Percentiles rank a stretch among this genome's conserved stretches.
These are phyloP conservation scores for Cheilosia vernalis DNA, from an alignment of 2,888 invertebrate genomes.

Conservation along the genomic window DNA sequence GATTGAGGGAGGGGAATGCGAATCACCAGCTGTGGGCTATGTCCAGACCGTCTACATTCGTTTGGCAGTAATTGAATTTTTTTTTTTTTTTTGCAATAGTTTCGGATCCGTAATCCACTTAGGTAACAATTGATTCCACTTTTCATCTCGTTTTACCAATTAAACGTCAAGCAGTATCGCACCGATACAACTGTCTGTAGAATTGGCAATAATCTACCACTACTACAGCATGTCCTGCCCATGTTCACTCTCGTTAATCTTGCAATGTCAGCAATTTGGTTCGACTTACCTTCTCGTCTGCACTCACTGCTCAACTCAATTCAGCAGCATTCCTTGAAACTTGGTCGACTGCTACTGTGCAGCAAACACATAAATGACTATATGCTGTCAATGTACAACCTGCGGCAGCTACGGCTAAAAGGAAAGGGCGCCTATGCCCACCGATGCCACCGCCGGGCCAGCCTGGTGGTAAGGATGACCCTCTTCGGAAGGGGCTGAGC, in stretches of 20 bases:
- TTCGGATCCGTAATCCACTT: background rate
- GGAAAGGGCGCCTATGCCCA: no score
- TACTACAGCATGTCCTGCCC: background rate
- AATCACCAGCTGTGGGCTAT: slow-evolving; percentile 28
- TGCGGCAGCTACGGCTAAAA: no score
- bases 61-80: background rate
- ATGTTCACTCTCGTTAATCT: slow-evolving; percentile 42
- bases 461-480: no score
- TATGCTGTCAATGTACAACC: slow-evolving; percentile 61
- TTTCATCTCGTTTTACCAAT: slow-evolving; percentile 26
- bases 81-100: background rate
- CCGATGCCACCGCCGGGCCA: no score
- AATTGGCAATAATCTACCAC: slow-evolving; percentile 12
- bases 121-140: background rate
- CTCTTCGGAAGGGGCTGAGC: no score
- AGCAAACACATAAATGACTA: slow-evolving; percentile 65
- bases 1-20: background rate
- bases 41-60: background rate
- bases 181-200: slow-evolving; percentile 23
- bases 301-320: background rate
- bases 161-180: slow-evolving; percentile 22
- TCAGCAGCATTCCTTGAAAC: slow-evolving; percentile 5
- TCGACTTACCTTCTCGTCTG: slow-evolving; percentile 4
- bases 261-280: slow-evolving; percentile 12
- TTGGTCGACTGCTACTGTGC: slow-evolving; percentile 6